These are phyloP conservation scores for Cydia amplana DNA, from an alignment of 1,140 invertebrate genomes.

Conservation along the genomic window DNA sequence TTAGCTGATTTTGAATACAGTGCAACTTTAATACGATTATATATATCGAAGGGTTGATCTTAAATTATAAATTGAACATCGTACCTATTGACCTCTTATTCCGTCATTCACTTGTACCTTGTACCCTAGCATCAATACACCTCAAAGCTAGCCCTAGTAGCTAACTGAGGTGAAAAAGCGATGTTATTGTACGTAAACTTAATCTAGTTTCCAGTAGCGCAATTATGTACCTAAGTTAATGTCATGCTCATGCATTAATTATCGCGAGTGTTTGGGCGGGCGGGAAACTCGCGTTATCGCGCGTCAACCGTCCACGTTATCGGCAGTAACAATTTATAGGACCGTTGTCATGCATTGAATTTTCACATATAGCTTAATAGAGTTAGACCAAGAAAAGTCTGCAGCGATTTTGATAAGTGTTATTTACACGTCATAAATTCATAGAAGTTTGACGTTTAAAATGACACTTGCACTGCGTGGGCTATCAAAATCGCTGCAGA, in stretches of 20 bases:
- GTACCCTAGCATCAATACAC: background rate
- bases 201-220: background rate
- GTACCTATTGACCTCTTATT: no score
- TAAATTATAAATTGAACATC: no score
- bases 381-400: no score
- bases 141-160: background rate
- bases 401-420: no score
- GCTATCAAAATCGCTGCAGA: no score
- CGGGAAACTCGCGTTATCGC: background rate
- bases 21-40: no score
- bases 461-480: no score
- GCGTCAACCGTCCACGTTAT: background rate
- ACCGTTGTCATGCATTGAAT: background rate
- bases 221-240: background rate
- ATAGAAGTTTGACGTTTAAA: no score
- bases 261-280: constrained; percentile 21
- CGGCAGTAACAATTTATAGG: background rate
- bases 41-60: no score
- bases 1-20: no score
- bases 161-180: background rate
- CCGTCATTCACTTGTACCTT: background rate
- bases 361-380: background rate
- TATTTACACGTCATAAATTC: no score
- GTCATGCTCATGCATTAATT: constrained; percentile 3
- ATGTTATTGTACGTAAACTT: no score